These are phyloP conservation scores for Dryobotodes eremita DNA, from an alignment of 2,888 invertebrate genomes.

Conservation along the genomic window DNA sequence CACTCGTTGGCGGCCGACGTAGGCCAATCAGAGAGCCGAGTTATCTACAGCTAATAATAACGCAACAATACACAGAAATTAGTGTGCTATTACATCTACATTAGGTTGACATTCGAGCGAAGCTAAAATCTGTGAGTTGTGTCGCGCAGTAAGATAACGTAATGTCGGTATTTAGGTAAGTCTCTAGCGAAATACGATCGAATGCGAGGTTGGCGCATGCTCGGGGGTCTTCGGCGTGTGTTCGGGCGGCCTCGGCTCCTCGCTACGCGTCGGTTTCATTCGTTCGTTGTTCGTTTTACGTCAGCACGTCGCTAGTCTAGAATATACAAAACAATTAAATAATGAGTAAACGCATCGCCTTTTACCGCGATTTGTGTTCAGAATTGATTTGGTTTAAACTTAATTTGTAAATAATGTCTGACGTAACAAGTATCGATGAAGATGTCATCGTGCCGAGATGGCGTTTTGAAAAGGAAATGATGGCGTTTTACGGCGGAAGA, in stretches of 20 bases:
- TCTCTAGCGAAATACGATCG: conserved; percentile 41
- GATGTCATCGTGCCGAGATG: neutral
- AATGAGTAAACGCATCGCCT: neutral
- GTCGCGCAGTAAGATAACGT: conserved; percentile 16
- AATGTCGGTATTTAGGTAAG: conserved; percentile 42
- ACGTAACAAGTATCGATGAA: conserved; percentile 8
- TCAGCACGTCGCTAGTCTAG: conserved; percentile 3
- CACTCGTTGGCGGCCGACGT: neutral
- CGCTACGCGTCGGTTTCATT: conserved; percentile 11
- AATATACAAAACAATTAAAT: conserved; percentile 9
- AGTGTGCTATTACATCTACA: neutral
- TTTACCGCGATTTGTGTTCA: conserved; percentile 12
- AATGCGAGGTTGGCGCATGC: conserved; percentile 13
- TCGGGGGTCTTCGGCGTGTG: conserved; percentile 29
- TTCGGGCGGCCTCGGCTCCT: conserved; percentile 15
- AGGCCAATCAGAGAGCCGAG: conserved; percentile 11
- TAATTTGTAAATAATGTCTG: conserved; percentile 25
- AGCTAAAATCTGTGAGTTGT: conserved; percentile 8
- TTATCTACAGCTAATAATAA: conserved; percentile 8
- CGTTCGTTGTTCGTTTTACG: conserved; percentile 12
- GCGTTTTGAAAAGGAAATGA: conserved; percentile 20
- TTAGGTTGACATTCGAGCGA: conserved; percentile 23
- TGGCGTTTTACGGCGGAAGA: neutral
- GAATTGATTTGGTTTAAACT: conserved; percentile 8
- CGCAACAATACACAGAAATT: neutral